phyloP scores from a whole-genome alignment of 2,113 vertebrate genomes.

The Neodon shergylaensis region DNA sequence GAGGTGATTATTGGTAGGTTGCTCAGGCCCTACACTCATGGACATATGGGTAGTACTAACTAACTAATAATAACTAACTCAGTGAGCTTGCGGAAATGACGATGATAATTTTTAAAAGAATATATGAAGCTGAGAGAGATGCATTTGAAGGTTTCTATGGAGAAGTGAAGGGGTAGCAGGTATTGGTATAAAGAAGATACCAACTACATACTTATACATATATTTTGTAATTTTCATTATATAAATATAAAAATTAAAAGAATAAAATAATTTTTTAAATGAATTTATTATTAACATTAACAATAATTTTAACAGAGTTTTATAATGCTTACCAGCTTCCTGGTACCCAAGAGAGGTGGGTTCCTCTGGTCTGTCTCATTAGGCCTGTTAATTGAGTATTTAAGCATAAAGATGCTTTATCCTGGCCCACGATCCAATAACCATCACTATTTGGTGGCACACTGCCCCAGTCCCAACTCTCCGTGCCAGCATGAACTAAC shows the following conservation, averaged over 20 bases:
- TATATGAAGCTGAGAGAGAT: background rate
- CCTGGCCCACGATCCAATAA: background rate
- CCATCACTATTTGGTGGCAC: background rate
- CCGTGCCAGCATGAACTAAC: background rate
- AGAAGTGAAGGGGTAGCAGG: background rate
- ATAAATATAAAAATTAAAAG: too few species aligned
- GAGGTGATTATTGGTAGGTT: background rate
- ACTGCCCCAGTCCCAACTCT: background rate
- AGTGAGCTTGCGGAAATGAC: background rate
- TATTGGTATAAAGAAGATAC: background rate
- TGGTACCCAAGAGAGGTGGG: background rate
- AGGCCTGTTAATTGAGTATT: background rate
- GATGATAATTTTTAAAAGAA: background rate
- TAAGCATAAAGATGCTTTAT: background rate
- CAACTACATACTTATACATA: background rate
- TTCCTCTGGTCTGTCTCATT: background rate
- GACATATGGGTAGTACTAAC: background rate
- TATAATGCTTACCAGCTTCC: background rate
- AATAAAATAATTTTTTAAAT: background rate
- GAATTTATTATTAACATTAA: background rate
- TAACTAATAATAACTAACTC: too few species aligned
- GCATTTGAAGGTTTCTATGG: background rate
- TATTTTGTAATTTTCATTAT: too few species aligned
- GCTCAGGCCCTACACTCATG: background rate
- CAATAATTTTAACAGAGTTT: background rate